phyloP scores from a whole-genome alignment of 2,113 vertebrate genomes.

The Thalassoma bifasciatum region DNA sequence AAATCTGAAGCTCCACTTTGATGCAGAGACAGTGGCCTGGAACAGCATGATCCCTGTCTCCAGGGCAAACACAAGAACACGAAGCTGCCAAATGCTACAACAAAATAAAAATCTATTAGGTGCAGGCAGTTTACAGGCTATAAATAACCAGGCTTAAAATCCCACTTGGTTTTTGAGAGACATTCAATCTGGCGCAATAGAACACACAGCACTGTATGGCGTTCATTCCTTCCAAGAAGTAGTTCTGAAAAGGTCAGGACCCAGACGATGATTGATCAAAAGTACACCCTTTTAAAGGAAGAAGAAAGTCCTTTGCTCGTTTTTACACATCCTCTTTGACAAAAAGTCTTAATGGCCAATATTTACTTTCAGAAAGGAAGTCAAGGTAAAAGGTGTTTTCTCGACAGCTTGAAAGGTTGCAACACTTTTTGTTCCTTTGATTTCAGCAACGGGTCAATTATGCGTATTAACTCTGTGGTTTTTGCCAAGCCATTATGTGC shows the following conservation, averaged over 20 bases:
- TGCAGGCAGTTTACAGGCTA: slow-evolving; percentile 23
- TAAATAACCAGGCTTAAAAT: slow-evolving; percentile 23
- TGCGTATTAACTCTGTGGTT: slow-evolving; percentile 42
- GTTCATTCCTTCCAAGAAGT: neutral
- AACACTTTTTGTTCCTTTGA: slow-evolving; percentile 32
- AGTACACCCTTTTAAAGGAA: neutral
- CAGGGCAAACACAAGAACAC: slow-evolving; percentile 42
- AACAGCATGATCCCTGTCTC: slow-evolving; percentile 43
- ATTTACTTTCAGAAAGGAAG: neutral
- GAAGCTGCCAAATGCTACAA: slow-evolving; percentile 35
- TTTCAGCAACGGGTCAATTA: slow-evolving; percentile 53
- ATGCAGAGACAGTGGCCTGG: slow-evolving; percentile 36
- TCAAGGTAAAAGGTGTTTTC: neutral
- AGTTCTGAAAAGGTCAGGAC: slow-evolving; percentile 19
- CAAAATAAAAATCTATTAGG: slow-evolving; percentile 33
- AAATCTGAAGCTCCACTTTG: slow-evolving; percentile 49
- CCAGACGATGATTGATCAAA: neutral
- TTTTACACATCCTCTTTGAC: neutral
- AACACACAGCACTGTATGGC: neutral
- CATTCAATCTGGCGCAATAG: slow-evolving; percentile 8
- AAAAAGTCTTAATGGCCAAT: neutral
- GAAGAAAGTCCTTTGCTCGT: slow-evolving; percentile 3
- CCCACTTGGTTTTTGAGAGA: slow-evolving; percentile 20
- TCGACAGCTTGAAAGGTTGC: slow-evolving; percentile 1
- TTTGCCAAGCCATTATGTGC: slow-evolving; percentile 63